Base-by-base conservation (phyloP, 2,888 invertebrate genomes). In the Ptilodon capucinus region DNA sequence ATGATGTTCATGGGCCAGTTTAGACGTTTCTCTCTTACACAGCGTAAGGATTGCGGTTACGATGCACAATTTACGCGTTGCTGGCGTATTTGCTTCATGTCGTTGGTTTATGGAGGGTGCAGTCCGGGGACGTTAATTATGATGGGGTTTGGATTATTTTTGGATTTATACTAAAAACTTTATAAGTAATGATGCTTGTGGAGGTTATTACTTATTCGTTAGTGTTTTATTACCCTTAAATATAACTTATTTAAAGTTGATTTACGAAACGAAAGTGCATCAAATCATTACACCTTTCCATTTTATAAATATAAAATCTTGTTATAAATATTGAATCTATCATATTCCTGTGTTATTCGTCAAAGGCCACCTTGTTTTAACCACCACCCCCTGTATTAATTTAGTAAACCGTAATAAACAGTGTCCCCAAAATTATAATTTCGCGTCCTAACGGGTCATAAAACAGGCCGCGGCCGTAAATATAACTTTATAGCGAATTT, bases 401-500 rank as follows among this genome's bases (percentile, higher is more conserved):
- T 16, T 42, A 23, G 25, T 40, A 30, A 35, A 44, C 39, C 39
- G 41, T 36, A 44, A 48, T 44, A 49, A 54, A 50, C 56, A 16
- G 21, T 13, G 23, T n/a, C 14, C 21, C 23, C 16, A 25, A 40
- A 40, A 40, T 40, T 25, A 40, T 40, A 57, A 49, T 64, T 61
- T 43, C 48, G 47, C 51, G 50, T 46, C 28, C 63, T 65, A 57
- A 65, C 53, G 60, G 48, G 8, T 56, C 43, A 63, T 65, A 65
- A 65, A 64, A 36, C 41, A 41, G 54, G 39, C 44, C 50, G 45
- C 44, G 45, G 48, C 58, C 59, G 59, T 63, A 65, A 65, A 65
- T 61, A 57, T 40, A 48, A 45, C 45, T 60, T 57, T 60, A 59
- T 56, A 56, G 48, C 50, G 48, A 57, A 57, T 60, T 60, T 60